A percentile compares a stretch with the other conserved stretches of the same genome.
Conservation (phyloP, 2,113 vertebrate genomes). For the Paramisgurnus dabryanus region DNA sequence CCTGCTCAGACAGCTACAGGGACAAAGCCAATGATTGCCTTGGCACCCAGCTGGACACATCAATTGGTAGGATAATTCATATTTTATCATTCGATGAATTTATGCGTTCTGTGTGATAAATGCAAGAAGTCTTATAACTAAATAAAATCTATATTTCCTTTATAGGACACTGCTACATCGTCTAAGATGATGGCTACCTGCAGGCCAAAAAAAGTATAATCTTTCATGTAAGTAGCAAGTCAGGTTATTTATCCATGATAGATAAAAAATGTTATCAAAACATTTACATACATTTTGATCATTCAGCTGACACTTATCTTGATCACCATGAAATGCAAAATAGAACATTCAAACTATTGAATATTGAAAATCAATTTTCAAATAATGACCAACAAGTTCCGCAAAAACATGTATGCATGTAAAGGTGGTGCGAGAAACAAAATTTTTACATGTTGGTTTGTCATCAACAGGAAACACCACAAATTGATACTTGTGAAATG, state of each 20-base stretch:
- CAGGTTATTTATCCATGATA: background rate
- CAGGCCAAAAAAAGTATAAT: background rate
- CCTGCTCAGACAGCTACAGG: background rate
- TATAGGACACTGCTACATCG: background rate
- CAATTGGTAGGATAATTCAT: background rate
- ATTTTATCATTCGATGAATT: background rate
- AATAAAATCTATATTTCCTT: background rate
- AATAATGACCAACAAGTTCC: background rate
- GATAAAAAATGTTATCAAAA: background rate
- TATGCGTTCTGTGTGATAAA: background rate
- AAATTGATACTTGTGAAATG: background rate
- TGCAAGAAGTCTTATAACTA: background rate
- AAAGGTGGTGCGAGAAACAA: too few species aligned
- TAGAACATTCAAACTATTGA: background rate
- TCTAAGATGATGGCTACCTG: background rate
- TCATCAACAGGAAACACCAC: background rate
- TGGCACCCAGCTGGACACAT: slow-evolving; percentile 3
- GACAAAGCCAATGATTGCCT: background rate
- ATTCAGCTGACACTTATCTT: background rate
- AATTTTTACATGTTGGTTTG: background rate
- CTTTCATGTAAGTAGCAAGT: background rate
- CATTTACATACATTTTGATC: too few species aligned
- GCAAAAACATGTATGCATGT: too few species aligned
- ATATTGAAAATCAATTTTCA: background rate
- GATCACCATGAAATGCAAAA: background rate